Evolutionary conservation across 2,113 vertebrate genomes (phyloP).

Genomic region (Entelurus aequoreus): DNA sequence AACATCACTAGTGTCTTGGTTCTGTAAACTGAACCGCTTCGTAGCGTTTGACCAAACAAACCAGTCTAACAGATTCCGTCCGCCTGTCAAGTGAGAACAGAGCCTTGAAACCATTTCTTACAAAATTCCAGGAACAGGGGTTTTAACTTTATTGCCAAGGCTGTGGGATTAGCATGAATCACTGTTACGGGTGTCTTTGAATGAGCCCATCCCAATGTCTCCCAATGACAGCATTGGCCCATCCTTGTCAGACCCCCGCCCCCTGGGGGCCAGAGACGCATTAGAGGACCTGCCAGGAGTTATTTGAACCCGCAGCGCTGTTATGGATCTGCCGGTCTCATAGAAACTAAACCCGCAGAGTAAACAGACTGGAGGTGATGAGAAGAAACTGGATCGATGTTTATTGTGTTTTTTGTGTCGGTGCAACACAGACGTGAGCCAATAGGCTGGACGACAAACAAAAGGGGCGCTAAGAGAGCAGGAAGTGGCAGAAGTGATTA

Average conservation of each 20-base stretch:
- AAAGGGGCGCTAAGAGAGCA: slow-evolving; percentile 22
- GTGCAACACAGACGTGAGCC: slow-evolving; percentile 45
- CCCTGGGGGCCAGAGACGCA: slow-evolving; percentile 30
- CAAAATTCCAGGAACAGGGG: slow-evolving; percentile 30
- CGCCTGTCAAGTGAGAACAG: background rate
- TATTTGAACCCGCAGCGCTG: slow-evolving; percentile 51
- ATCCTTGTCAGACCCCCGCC: slow-evolving; percentile 58
- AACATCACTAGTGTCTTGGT: too few species aligned
- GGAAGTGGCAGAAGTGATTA: slow-evolving; percentile 20
- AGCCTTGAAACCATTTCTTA: slow-evolving; percentile 38
- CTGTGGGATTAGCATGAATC: slow-evolving; percentile 48
- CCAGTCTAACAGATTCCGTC: background rate
- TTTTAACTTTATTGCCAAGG: slow-evolving; percentile 42
- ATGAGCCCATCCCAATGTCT: slow-evolving; percentile 36
- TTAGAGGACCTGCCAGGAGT: slow-evolving; percentile 46
- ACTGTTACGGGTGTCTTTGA: slow-evolving; percentile 23
- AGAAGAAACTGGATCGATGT: slow-evolving; percentile 37
- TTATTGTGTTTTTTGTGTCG: slow-evolving; percentile 42
- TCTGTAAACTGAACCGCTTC: too few species aligned
- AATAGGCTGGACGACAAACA: slow-evolving; percentile 55
- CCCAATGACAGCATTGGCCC: slow-evolving; percentile 52
- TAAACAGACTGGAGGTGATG: slow-evolving; percentile 64
- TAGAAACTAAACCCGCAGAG: slow-evolving; percentile 56
- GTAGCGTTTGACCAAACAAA: too few species aligned
- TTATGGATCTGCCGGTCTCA: slow-evolving; percentile 33